Base-by-base conservation (phyloP, 2,797 vertebrate genomes). In the Brachyalestes nurse region DNA sequence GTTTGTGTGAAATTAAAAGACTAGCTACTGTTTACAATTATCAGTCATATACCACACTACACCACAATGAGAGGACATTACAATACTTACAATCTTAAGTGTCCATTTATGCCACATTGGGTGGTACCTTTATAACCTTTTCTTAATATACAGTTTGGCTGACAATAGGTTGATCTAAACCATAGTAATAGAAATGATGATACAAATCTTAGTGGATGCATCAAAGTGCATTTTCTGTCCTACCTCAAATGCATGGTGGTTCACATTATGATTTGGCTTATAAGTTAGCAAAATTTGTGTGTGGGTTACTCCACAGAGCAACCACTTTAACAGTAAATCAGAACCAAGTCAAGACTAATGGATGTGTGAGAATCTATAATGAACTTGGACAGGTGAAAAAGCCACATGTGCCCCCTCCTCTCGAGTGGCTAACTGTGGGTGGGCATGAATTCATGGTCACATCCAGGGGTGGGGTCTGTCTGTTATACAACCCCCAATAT, bases 361-460 rank as follows among this genome's bases (percentile, higher is more conserved):
- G 58, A 17, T 67, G 62, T 62, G 55, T 42, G 60, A 16, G 17
- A 60, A 61, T 65, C 64, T 67, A 34, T 75, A 23, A 23, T 66
- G 23, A 79, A 82, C 42, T 51, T 66, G 55, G 23, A 21, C 62
- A 67, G 62, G 75, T 82, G 75, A 82, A 64, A 74, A 62, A 61
- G 57, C 71, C 84, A 72, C 58, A 47, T 47, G 72, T 64, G 28
- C 34, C 62, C 28, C 45, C 47, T 82, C 60, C 53, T 60, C 55
- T 69, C 16, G 21, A 10, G 5, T 10, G 17, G 2, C 23, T 55
- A 57, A 25, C 72, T 70, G 67, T 70, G 61, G 23, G 40, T 53
- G 74, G 51, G 60, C 62, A 65, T 58, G 21, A 64, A 69, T 78
- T 58, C 72, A 75, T 49, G 61, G 82, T 72, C 66, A 80, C 42